These are phyloP conservation scores for Chrysogorgia sp. DNA, from an alignment of 92 coral and sea anemone species.

Conservation along the genomic window DNA sequence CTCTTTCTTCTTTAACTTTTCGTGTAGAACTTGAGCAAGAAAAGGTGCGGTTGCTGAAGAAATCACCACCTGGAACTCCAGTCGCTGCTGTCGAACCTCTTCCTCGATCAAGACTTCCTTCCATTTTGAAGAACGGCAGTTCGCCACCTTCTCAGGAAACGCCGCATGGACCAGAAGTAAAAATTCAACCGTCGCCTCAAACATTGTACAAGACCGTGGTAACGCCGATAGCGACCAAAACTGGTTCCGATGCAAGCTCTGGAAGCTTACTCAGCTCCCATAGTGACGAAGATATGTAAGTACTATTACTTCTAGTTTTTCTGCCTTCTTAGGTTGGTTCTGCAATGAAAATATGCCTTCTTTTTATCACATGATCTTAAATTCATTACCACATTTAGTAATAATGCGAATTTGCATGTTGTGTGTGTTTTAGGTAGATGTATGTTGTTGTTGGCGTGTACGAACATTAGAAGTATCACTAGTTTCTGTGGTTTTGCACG, in stretches of 20 bases:
- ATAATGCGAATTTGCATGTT: too few relatives aligned
- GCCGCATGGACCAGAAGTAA: background rate
- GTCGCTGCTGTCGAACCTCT: conserved; percentile 19
- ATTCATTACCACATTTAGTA: too few relatives aligned
- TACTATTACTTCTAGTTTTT: background rate
- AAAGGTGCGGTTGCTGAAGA: conserved; percentile 22
- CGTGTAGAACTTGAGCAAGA: conserved; percentile 31
- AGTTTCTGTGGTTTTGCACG: too few relatives aligned
- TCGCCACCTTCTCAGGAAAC: background rate
- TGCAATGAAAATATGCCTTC: too few relatives aligned
- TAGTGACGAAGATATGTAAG: conserved; percentile 10
- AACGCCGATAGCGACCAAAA: conserved; percentile 18
- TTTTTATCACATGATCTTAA: too few relatives aligned
- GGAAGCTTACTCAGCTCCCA: conserved; percentile 26
- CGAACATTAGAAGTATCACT: too few relatives aligned
- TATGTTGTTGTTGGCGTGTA: too few relatives aligned
- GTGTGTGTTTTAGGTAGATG: too few relatives aligned
- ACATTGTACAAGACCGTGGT: background rate
- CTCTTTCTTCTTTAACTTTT: background rate
- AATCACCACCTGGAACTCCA: conserved; percentile 2
- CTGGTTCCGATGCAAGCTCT: conserved; percentile 46
- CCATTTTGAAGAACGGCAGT: conserved; percentile 30
- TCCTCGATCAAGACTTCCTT: conserved; percentile 21
- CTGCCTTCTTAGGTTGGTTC: too few relatives aligned
- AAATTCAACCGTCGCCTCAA: background rate